These are phyloP conservation scores for Arctia plantaginis DNA, from an alignment of 2,888 invertebrate genomes.

Conservation along the genomic window DNA sequence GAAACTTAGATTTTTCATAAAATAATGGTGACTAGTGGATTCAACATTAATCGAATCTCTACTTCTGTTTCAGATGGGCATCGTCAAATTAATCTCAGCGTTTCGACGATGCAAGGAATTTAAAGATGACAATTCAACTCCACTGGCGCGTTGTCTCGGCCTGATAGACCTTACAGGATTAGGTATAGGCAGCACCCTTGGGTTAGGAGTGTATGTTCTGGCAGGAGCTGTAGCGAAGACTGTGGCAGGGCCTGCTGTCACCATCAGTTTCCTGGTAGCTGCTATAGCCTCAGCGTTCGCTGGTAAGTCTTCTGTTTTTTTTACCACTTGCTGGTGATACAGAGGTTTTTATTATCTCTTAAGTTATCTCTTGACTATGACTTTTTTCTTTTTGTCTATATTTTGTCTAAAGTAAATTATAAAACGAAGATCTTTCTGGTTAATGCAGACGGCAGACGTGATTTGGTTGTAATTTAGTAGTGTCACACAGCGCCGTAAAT, in stretches of 20 bases:
- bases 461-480: no score
- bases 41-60: background rate
- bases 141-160: constrained; percentile 89
- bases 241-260: constrained; percentile 96
- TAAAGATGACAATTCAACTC: constrained; percentile 73
- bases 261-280: constrained; percentile 95
- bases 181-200: constrained; percentile 95
- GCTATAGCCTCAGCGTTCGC: constrained; percentile 97
- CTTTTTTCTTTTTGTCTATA: no score
- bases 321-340: no score
- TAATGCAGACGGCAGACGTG: no score
- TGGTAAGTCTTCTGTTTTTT: constrained; percentile 83
- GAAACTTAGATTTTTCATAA: no score
- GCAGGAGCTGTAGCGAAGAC: constrained; percentile 95
- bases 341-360: no score
- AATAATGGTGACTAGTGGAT: background rate
- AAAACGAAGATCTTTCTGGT: background rate
- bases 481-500: no score
- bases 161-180: constrained; percentile 94
- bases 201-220: constrained; percentile 97
- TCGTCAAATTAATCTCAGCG: constrained; percentile 64
- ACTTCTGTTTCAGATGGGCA: constrained; percentile 70
- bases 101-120: constrained; percentile 83
- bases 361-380: no score
- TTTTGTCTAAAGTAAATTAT: background rate